Evolutionary conservation across 1,140 invertebrate genomes (phyloP).

Genomic region (Carposina sasakii): DNA sequence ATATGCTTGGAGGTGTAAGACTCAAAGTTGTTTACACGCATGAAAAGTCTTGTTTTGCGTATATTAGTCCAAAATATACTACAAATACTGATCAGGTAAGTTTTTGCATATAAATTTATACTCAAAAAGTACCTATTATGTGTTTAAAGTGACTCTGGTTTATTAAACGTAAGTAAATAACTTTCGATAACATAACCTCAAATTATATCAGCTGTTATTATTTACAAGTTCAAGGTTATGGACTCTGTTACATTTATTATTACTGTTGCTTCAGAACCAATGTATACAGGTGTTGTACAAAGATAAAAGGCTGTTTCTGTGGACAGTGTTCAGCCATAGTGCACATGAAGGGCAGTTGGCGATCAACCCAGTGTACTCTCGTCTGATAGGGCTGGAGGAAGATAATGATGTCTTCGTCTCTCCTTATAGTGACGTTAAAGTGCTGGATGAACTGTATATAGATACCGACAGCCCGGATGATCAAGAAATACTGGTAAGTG

Average conservation of each 20-base stretch:
- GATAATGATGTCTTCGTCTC: constrained; percentile 55
- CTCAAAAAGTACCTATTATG: too few relatives aligned
- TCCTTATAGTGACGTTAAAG: constrained; percentile 47
- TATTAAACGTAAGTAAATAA: too few relatives aligned
- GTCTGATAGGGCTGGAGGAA: constrained; percentile 49
- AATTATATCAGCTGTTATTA: too few relatives aligned
- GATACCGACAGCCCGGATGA: constrained; percentile 68
- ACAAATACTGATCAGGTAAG: constrained; percentile 54
- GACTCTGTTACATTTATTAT: constrained; percentile 14
- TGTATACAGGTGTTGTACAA: constrained; percentile 53
- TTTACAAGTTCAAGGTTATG: constrained; percentile 22
- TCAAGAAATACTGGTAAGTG: constrained; percentile 65
- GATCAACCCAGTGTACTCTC: constrained; percentile 51
- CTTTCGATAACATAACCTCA: too few relatives aligned
- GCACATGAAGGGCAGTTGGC: constrained; percentile 53
- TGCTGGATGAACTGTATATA: constrained; percentile 53
- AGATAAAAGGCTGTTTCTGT: constrained; percentile 51
- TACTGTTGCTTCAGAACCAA: constrained; percentile 39
- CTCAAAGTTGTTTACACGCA: constrained; percentile 52
- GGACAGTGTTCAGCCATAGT: constrained; percentile 53
- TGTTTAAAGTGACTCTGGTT: too few relatives aligned
- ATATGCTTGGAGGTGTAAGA: constrained; percentile 53
- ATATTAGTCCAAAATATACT: constrained; percentile 59
- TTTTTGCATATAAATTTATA: too few relatives aligned
- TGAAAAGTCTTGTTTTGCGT: constrained; percentile 59